A percentile compares a stretch with the other conserved stretches of the same genome.
Conservation (phyloP, 2,888 invertebrate species). For the Harpagoxenus sublaevis region DNA sequence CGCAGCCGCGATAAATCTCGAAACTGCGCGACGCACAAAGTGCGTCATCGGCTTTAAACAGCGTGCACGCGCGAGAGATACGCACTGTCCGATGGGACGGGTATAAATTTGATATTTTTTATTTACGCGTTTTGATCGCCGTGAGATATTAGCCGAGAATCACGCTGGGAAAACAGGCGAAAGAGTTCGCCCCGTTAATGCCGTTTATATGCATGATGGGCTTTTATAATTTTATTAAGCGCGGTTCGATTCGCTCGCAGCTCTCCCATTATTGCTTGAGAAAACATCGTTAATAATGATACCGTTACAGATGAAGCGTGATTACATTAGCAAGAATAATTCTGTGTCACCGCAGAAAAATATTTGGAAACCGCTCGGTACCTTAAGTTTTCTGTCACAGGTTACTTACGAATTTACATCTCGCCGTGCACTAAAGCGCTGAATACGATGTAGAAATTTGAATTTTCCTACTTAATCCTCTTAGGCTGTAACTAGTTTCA, state of each 20-base stretch:
- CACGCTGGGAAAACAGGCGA: slow-evolving; percentile 32
- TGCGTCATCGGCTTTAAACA: slow-evolving; percentile 70
- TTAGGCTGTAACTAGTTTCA: neutral
- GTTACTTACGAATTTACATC: slow-evolving; percentile 19
- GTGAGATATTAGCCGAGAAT: slow-evolving; percentile 64
- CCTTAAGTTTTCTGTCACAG: slow-evolving; percentile 4
- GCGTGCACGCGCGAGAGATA: slow-evolving; percentile 43
- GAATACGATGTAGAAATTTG: slow-evolving; percentile 8
- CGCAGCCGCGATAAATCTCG: slow-evolving; percentile 42
- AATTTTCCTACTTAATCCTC: slow-evolving; percentile 1
- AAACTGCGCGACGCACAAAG: slow-evolving; percentile 49
- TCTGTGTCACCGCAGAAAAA: neutral
- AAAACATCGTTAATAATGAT: slow-evolving; percentile 16
- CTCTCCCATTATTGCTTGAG: slow-evolving; percentile 22
- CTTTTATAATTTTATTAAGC: slow-evolving; percentile 41
- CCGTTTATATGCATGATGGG: slow-evolving; percentile 30
- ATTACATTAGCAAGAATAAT: slow-evolving; percentile 29
- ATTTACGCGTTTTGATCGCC: slow-evolving; percentile 57
- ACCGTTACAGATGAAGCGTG: neutral
- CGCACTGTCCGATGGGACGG: slow-evolving; percentile 29
- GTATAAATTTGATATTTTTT: slow-evolving; percentile 40
- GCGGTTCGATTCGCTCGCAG: slow-evolving; percentile 3
- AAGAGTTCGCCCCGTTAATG: slow-evolving; percentile 32
- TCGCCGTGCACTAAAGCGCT: neutral
- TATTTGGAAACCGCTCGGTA: neutral